phyloP scores from a whole-genome alignment of 2,888 invertebrate species.

The Odontocolon sp. region DNA sequence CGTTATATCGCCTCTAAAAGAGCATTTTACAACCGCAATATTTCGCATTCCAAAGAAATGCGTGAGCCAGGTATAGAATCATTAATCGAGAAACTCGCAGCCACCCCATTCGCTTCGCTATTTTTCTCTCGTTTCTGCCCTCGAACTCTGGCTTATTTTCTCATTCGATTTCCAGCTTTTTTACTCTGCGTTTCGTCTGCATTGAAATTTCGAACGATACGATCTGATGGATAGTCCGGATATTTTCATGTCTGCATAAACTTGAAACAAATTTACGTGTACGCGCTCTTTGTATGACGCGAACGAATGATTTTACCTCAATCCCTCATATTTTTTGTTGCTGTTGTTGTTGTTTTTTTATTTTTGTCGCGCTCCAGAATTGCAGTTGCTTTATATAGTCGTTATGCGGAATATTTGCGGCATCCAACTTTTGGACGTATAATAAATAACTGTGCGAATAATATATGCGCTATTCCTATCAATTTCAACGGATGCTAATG shows the following conservation, averaged over 20 bases:
- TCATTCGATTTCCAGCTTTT: too few species aligned
- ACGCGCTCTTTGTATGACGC: constrained; percentile 11
- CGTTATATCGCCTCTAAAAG: constrained; percentile 62
- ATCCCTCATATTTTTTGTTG: constrained; percentile 15
- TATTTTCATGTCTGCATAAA: constrained; percentile 65
- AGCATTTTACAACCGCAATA: constrained; percentile 8
- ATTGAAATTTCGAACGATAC: constrained; percentile 11
- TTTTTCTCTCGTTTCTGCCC: constrained; percentile 54
- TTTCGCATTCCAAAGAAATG: not conserved
- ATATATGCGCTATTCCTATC: constrained; percentile 49
- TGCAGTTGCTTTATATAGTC: not conserved
- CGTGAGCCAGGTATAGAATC: not conserved
- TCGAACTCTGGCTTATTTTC: too few species aligned
- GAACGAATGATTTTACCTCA: not conserved
- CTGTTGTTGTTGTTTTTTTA: not conserved
- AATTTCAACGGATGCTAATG: constrained; percentile 58
- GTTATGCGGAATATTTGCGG: not conserved
- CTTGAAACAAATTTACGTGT: constrained; percentile 38
- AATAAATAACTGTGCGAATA: not conserved
- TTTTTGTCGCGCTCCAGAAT: not conserved
- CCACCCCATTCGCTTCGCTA: constrained; percentile 57
- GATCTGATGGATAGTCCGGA: constrained; percentile 42
- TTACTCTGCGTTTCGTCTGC: constrained; percentile 22
- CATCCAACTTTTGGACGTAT: not conserved
- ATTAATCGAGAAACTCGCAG: constrained; percentile 2